Base-by-base conservation (phyloP, 2,888 invertebrate genomes). In the Polymixis lichenea region DNA sequence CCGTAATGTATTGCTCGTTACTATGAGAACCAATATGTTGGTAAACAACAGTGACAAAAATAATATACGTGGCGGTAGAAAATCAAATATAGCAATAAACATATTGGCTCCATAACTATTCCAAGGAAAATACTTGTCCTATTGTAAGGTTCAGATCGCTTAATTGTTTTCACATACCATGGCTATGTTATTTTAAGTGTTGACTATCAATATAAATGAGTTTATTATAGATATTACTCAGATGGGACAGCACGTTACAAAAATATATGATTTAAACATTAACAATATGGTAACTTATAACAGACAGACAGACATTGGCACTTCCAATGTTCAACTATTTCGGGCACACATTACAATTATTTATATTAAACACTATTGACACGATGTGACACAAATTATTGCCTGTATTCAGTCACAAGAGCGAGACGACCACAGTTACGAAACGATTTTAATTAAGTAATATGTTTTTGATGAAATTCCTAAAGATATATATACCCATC, bases 301-400 rank as follows among this genome's bases (percentile, higher is more conserved):
- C 22, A 77, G 19, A 56, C 22, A 62, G 32, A 76, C 70, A 78
- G 13, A 83, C 77, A 82, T 82, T 75, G 82, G 77, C 80, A 84
- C 77, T 67, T 67, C 76, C 85, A 79, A 81, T 77, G 79, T 62
- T 68, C 19, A 2, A 64, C 53, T n/a, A 25, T 32, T 66, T 62
- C 56, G 79, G 67, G 49, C 46, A 80, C 67, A 74, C 51, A 19
- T 75, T 56, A 69, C 65, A 73, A 71, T 62, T 60, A 67, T 53
- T n/a, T 56, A 67, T 53, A 75, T 61, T 61, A 72, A 71, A 72
- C 62, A 61, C 22, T 70, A 58, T 71, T 53, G 55, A 72, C 61
- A 74, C 32, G 32, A 74, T 53, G 84, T 75, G 66, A 86, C 88
- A 85, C 72, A 76, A 73, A 88, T 85, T 83, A 89, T 88, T 88